Percentiles rank a stretch among this genome's conserved stretches.
Evolutionary conservation across 2,888 invertebrate genomes (phyloP).

Genomic region (Protonemura montana): DNA sequence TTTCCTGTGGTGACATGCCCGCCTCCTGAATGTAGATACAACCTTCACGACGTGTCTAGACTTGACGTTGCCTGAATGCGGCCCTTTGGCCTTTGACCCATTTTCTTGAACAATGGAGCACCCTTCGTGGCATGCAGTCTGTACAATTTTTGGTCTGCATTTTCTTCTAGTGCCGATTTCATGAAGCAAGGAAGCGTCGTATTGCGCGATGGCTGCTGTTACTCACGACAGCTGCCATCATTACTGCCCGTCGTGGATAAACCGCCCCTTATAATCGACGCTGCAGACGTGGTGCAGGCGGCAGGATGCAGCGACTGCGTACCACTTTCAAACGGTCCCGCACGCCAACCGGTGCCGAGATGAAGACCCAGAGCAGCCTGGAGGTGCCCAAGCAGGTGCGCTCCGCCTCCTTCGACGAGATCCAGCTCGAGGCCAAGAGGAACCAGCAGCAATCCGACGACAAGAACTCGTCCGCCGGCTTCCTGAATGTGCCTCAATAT

Average conservation of each 20-base stretch:
- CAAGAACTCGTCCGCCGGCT: conserved; percentile 50
- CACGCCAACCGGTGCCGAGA: conserved; percentile 88
- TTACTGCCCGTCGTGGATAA: conserved; percentile 35
- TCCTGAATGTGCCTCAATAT: conserved; percentile 50
- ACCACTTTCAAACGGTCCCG: conserved; percentile 87
- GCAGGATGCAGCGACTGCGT: conserved; percentile 77
- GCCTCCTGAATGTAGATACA: background rate
- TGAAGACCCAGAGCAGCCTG: conserved; percentile 90
- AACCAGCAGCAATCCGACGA: conserved; percentile 57
- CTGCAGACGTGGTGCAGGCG: conserved; percentile 55
- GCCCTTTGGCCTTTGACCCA: background rate
- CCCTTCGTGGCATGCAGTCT: background rate
- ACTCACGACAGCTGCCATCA: conserved; percentile 37
- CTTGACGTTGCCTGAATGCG: background rate
- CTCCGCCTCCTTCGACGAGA: conserved; percentile 90
- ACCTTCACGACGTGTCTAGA: background rate
- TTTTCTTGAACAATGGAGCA: background rate
- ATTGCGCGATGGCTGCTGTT: conserved; percentile 33
- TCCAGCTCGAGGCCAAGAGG: conserved; percentile 79
- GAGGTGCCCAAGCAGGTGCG: conserved; percentile 91
- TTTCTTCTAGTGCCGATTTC: conserved; percentile 45
- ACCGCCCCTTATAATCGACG: conserved; percentile 53
- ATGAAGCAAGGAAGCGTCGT: conserved; percentile 42
- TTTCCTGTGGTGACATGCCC: background rate
- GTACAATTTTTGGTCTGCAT: background rate